These are phyloP conservation scores for Diprion similis DNA, from an alignment of 1,140 invertebrate species.

Conservation along the genomic window DNA sequence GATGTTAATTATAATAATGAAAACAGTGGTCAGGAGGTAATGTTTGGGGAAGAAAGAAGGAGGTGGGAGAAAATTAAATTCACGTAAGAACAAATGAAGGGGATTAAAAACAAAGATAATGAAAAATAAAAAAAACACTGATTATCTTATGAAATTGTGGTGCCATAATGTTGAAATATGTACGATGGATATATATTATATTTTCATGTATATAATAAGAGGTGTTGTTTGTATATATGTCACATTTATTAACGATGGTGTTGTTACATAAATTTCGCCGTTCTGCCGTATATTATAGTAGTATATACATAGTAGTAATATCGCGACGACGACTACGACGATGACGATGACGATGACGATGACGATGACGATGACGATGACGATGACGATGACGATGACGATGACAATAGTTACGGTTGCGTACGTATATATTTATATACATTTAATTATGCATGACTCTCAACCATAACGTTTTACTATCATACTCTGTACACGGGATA, in stretches of 20 bases:
- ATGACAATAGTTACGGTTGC: no score
- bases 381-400: background rate
- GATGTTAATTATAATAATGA: no score
- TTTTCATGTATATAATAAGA: constrained; percentile 58
- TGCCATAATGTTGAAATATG: constrained; percentile 59
- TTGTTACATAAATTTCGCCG: constrained; percentile 33
- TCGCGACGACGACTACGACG: constrained; percentile 24
- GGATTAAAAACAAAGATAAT: no score
- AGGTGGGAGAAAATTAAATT: no score
- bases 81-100: no score
- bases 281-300: background rate
- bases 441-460: background rate
- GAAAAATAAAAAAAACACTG: constrained; percentile 30
- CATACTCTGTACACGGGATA: background rate
- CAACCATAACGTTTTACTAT: no score
- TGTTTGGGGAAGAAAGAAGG: background rate
- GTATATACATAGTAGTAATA: background rate
- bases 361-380: background rate
- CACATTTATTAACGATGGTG: constrained; percentile 47
- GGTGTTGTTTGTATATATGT: constrained; percentile 63
- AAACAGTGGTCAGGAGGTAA: constrained; percentile 1
- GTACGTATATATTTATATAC: background rate
- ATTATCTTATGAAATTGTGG: constrained; percentile 47
- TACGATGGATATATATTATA: constrained; percentile 40
- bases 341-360: constrained; percentile 4